Base-by-base conservation (phyloP, 2,797 vertebrate species). In the Bovichtus variegatus region DNA sequence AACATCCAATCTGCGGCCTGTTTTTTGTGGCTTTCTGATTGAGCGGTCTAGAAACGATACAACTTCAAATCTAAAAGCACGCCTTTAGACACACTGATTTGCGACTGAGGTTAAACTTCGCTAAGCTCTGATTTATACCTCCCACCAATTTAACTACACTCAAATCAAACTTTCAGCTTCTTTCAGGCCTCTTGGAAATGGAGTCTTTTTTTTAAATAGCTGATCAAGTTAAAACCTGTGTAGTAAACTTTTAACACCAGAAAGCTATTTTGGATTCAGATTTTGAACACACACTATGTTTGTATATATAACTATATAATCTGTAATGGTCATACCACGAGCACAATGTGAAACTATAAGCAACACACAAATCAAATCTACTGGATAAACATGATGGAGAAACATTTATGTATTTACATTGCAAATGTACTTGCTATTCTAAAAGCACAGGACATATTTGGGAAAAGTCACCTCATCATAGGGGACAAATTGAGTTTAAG, bases 1-100 rank as follows among this genome's bases (percentile, higher is more conserved):
- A 64, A 85, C 76, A 84, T 82, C 59, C 70, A 87, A 76, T 85
- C 82, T 76, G 78, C 13, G 0, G 54, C 31, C 50, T 44, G 31
- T 60, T 65, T 82, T 78, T 59, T 57, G 76, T 81, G 82, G 71
- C 61, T 80, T 80, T 82, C 64, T 87, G 74, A 90, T 81, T 81
- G 76, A 88, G 80, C 57, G 43, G 77, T 86, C 71, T 31, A 51
- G 50, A 77, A 81, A 63, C 21, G n/a, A n/a, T 38, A 34, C 44
- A 34, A 55, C 77, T 81, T 73, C 84, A 74, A 19, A 82, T 86
- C 80, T 77, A 18, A 80, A 83, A 82, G 84, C 87, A 84, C 82
- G 47, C 84, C 83, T 61, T 19, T 4, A 76, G 65, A 84, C 8
- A 12, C 57, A 41, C 47, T 76, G 79, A 86, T 87, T 87, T 87